A percentile compares a stretch with the other conserved stretches of the same genome.
Conservation (phyloP, 2,113 vertebrate genomes). For the Anseranas semipalmata region DNA sequence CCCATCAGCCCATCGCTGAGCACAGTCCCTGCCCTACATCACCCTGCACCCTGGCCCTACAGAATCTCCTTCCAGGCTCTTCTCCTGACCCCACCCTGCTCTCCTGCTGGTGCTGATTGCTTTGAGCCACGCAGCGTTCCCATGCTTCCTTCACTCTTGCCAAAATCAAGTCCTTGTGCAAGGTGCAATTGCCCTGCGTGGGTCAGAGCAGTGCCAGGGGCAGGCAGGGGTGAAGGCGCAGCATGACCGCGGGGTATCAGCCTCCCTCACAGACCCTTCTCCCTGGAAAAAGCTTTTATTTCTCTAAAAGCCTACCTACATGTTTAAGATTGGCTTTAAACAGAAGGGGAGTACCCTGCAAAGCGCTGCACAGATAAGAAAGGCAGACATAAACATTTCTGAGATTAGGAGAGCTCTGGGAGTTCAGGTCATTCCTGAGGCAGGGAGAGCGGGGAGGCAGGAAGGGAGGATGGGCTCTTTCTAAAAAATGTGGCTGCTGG, state of each 20-base stretch:
- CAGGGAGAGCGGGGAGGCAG: neutral
- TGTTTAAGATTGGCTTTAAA: neutral
- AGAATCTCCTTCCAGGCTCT: neutral
- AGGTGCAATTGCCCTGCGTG: accelerated
- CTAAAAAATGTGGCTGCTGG: neutral
- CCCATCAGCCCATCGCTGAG: neutral
- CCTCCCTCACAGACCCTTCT: neutral
- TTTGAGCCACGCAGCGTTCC: neutral
- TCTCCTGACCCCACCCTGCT: neutral
- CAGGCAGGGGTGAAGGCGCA: neutral
- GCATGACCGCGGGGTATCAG: accelerated
- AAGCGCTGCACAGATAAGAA: neutral
- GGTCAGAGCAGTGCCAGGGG: neutral
- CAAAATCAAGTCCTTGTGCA: neutral
- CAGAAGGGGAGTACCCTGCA: neutral
- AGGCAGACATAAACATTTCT: neutral
- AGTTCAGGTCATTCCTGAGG: neutral
- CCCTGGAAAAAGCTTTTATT: neutral
- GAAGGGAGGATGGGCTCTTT: neutral
- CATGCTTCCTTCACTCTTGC: neutral
- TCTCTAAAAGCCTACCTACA: neutral
- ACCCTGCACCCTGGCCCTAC: neutral
- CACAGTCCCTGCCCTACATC: neutral
- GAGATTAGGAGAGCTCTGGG: neutral
- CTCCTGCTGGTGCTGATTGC: neutral